Base-by-base conservation (phyloP, 2,797 vertebrate species). In the Diplodus sargus region DNA sequence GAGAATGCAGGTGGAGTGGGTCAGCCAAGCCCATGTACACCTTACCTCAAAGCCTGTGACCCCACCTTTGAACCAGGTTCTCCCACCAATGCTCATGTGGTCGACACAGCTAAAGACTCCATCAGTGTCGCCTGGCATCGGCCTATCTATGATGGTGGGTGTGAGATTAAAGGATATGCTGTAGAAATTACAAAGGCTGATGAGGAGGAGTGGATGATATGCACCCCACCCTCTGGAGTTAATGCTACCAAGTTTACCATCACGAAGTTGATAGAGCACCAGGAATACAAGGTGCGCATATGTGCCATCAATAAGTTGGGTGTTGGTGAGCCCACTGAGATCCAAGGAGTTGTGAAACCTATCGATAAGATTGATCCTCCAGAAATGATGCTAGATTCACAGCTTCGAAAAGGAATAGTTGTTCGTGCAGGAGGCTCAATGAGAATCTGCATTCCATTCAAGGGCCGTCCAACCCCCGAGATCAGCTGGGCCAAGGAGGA, bases 91-190 rank as follows among this genome's bases (percentile, higher is more conserved):
- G 93, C 90, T 63, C 96, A 97, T 77, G 69, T 97, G 87, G 89
- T 97, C 49, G 97, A 99, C 87, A 97, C 95, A 61, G 96, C 96
- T 51, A 99, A 96, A 95, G 96, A 95, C 91, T 96, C 97, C 11
- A 58, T 99, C 78, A 95, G 83, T 66, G 70, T 99, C 83, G 93
- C 96, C 70, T 99, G 98, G 98, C 95, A 97, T 62, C 97, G 97
- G 76, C 98, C 98, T 70, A 98, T 99, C 91, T 99, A 99, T 87
- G 98, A 99, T 83, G 98, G 98, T 83, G 98, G 98, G 67, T 97
- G 96, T 95, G 96, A 97, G 58, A 97, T 99, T 80, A 96, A 98
- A 86, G 98, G 98, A 78, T 99, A 99, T 3, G 83, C 97, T 82
- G 95, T 99, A 70, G 98, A 99, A 95, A 96, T 98, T 60, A 97